A percentile compares a stretch with the other conserved stretches of the same genome.
Evolutionary conservation across 2,888 invertebrate species (phyloP).

Genomic region (Sialis fuliginosa): DNA sequence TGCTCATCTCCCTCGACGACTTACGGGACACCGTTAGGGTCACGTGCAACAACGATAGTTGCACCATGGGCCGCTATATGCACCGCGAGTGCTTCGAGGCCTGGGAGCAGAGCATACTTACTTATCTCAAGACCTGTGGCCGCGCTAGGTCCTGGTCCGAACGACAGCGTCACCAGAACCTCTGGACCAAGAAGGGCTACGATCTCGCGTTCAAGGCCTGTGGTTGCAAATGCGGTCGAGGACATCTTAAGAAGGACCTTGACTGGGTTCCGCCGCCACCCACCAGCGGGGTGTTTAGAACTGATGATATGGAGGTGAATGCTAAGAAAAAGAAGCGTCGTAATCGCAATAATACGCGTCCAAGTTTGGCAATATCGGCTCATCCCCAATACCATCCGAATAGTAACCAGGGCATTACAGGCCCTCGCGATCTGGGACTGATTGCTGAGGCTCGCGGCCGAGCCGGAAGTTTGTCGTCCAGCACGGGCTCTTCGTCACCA

Average conservation of each 20-base stretch:
- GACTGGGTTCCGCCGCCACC: slow-evolving; percentile 70
- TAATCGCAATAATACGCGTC: slow-evolving; percentile 45
- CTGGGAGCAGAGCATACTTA: slow-evolving; percentile 81
- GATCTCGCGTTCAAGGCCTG: slow-evolving; percentile 91
- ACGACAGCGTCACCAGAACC: slow-evolving; percentile 80
- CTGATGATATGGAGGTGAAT: slow-evolving; percentile 33
- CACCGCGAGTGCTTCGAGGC: slow-evolving; percentile 89
- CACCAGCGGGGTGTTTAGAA: slow-evolving; percentile 28
- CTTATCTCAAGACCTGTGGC: slow-evolving; percentile 78
- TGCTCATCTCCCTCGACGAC: slow-evolving; percentile 44
- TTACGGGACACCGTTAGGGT: slow-evolving; percentile 72
- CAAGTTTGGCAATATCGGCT: slow-evolving; percentile 38
- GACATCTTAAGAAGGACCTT: slow-evolving; percentile 85
- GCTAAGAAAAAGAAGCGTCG: slow-evolving; percentile 47
- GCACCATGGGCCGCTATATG: slow-evolving; percentile 80
- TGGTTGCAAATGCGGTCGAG: slow-evolving; percentile 82
- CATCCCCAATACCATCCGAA: slow-evolving; percentile 23
- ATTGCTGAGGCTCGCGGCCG: slow-evolving; percentile 36
- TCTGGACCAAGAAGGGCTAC: slow-evolving; percentile 97
- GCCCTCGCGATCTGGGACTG: slow-evolving; percentile 21
- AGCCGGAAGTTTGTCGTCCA: slow-evolving; percentile 61
- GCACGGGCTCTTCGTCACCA: slow-evolving; percentile 63
- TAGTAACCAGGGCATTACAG: slow-evolving; percentile 18
- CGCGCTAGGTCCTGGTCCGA: slow-evolving; percentile 90
- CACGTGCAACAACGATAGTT: slow-evolving; percentile 87